Percentiles rank a stretch among this genome's conserved stretches.
Evolutionary conservation across 1,140 invertebrate genomes (phyloP).

Genomic region (Cherax quadricarinatus): DNA sequence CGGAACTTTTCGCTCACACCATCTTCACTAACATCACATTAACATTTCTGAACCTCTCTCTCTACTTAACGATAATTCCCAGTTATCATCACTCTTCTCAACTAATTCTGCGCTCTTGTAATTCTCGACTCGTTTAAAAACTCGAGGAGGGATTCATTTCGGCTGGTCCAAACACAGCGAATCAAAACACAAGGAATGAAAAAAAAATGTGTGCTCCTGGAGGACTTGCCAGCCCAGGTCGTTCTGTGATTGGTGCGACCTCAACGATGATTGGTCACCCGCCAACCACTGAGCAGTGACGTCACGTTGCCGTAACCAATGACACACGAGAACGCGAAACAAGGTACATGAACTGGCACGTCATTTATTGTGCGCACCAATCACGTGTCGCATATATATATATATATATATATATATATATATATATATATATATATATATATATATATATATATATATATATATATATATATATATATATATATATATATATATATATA

Average conservation of each 20-base stretch:
- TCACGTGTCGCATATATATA: not conserved
- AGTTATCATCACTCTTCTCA: too few species aligned
- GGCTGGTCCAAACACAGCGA: not conserved
- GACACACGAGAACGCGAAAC: not conserved
- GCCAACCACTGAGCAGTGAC: not conserved
- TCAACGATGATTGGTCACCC: conserved; percentile 16
- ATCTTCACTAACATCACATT: not conserved
- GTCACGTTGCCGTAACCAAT: not conserved
- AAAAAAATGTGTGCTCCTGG: not conserved
- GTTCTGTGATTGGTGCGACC: conserved; percentile 30
- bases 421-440: too few species aligned
- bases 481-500: too few species aligned
- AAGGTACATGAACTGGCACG: not conserved
- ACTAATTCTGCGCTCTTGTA: too few species aligned
- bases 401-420: not conserved
- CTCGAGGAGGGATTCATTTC: too few species aligned
- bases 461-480: too few species aligned
- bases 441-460: too few species aligned
- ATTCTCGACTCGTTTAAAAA: too few species aligned
- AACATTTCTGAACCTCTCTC: too few species aligned
- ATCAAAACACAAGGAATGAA: not conserved
- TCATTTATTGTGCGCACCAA: not conserved
- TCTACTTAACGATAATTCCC: too few species aligned
- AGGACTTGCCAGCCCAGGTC: not conserved
- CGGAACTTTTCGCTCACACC: not conserved